A percentile compares a stretch with the other conserved stretches of the same genome.
Conservation (phyloP, 2,113 vertebrate species). For the Cephalopholis sonnerati region DNA sequence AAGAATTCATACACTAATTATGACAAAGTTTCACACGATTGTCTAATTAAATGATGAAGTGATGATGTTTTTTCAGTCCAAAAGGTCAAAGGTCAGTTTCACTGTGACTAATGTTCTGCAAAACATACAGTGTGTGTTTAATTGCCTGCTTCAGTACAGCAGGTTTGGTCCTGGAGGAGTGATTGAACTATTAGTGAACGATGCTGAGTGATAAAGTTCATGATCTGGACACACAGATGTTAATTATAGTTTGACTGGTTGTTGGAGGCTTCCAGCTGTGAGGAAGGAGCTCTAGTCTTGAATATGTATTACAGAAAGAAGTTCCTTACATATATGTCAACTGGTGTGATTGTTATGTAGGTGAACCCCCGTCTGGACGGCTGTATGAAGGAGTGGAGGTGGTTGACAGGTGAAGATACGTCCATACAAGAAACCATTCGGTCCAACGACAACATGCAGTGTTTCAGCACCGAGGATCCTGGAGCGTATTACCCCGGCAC, state of each 20-base stretch:
- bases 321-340: constrained; percentile 2
- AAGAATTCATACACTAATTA: too few relatives aligned
- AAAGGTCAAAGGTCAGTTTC: too few relatives aligned
- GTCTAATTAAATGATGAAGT: too few relatives aligned
- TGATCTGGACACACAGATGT: constrained; percentile 1
- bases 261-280: too few relatives aligned
- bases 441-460: constrained; percentile 93
- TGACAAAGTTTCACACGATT: too few relatives aligned
- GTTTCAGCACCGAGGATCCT: constrained; percentile 87
- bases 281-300: too few relatives aligned
- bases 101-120: too few relatives aligned
- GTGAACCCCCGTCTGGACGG: constrained; percentile 96
- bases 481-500: constrained; percentile 92
- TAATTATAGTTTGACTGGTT: too few relatives aligned
- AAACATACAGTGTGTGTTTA: not conserved
- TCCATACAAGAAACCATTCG: constrained; percentile 92
- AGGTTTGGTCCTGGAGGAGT: constrained; percentile 47
- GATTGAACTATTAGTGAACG: constrained; percentile 54
- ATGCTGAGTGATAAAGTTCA: constrained; percentile 69
- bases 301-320: not conserved
- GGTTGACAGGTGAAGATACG: constrained; percentile 92
- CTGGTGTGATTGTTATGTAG: constrained; percentile 69
- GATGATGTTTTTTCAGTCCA: too few relatives aligned
- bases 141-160: constrained; percentile 37
- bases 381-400: constrained; percentile 95